Evolutionary conservation across 2,888 invertebrate species (phyloP), one percentile per base, ranked within the genome.

Genomic region (Pyrocoelia pectoralis): DNA sequence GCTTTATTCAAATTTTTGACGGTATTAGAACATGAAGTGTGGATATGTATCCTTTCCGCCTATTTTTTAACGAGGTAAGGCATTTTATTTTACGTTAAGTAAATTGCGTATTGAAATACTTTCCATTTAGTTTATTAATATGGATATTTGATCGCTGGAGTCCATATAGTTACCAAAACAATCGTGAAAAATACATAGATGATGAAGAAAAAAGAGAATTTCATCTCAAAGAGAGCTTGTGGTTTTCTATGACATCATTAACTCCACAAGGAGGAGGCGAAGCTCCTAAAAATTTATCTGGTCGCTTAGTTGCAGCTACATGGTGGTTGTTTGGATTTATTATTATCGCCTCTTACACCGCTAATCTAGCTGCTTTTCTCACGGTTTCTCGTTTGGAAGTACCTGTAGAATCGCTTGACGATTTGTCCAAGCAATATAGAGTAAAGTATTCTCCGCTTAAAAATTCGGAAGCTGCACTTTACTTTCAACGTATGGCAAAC

Each of bases 261-360:
- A 98, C 98, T 0, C 98, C 98, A 0, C 88, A 93, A 81, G 96
- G 97, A 0, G 97, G 97, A 0, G 97, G 97, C 0, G 97, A 97
- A 80, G 97, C 97, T 0, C 97, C 97, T 0, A 96, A 97, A 80
- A 98, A 98, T 80, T 84, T 98, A 0, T 97, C 97, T 0, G 98
- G 98, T 0, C 87, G 98, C 52, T 83, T 98, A 9, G 91, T 98
- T 0, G 98, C 98, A 0, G 98, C 98, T 1, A 98, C 98, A 0
- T 98, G 97, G 98, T 98, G 98, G 98, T 84, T 98, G 17, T 98
- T 98, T 82, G 97, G 98, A 0, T 98, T 98, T 81, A 98, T 98
- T 78, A 97, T 98, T 70, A 98, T 98, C 77, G 98, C 98, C 1
- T 97, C 97, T 0, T 98, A 98, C 82, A 98, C 98, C 0, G 98